A percentile compares a stretch with the other conserved stretches of the same genome.
Conservation (phyloP, 2,888 invertebrate genomes). For the Eugnorisma glareosa region DNA sequence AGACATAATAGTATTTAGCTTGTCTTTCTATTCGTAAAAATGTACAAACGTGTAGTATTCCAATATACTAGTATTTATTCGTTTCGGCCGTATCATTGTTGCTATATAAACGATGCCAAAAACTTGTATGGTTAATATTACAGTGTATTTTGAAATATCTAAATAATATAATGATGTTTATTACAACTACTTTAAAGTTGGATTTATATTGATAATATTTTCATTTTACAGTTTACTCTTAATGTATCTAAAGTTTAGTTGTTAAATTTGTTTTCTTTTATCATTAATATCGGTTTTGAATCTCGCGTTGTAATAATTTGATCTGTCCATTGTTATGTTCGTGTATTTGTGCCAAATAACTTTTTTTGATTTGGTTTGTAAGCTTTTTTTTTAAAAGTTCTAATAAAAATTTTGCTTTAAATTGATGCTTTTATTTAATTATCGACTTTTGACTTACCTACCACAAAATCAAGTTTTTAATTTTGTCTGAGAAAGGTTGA, state of each 20-base stretch:
- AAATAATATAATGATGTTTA: conserved; percentile 27
- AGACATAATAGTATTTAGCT: conserved; percentile 17
- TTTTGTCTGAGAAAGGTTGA: not conserved
- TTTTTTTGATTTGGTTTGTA: conserved; percentile 51
- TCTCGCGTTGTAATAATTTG: conserved; percentile 46
- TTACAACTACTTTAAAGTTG: conserved; percentile 16
- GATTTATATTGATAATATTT: conserved; percentile 1
- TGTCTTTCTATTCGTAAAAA: conserved; percentile 13
- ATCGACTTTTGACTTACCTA: not conserved
- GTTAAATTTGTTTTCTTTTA: conserved; percentile 10
- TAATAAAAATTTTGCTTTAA: conserved; percentile 53
- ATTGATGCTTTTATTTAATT: conserved; percentile 18
- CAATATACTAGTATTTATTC: conserved; percentile 3
- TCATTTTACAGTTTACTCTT: not conserved
- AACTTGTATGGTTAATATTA: conserved; percentile 25
- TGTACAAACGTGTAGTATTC: conserved; percentile 27
- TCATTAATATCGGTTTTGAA: conserved; percentile 39
- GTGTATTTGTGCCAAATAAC: conserved; percentile 63
- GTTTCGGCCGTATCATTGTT: conserved; percentile 26
- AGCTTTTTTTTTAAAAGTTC: conserved; percentile 54
- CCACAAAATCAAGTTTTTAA: not conserved
- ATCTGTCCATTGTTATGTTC: conserved; percentile 37
- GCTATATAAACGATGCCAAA: conserved; percentile 33
- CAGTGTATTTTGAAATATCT: conserved; percentile 31
- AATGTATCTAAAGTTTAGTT: conserved; percentile 3